Percentiles rank a stretch among this genome's conserved stretches.
Evolutionary conservation across 2,113 vertebrate species (phyloP).

Genomic region (Gopherus flavomarginatus): DNA sequence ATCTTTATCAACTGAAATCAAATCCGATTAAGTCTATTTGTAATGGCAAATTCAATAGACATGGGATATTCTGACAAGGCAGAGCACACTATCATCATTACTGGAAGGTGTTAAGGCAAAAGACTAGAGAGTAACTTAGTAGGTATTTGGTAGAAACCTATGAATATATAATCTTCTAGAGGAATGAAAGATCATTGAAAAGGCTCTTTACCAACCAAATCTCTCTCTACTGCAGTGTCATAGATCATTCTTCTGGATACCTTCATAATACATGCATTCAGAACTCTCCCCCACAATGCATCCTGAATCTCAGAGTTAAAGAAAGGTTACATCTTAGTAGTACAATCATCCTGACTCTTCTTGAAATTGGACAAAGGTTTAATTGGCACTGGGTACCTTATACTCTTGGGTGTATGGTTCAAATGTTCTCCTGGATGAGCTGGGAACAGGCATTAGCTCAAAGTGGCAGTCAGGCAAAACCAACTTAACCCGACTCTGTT

Average conservation of each 20-base stretch:
- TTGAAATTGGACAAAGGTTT: not conserved
- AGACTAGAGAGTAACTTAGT: not conserved
- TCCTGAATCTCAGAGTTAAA: rapidly evolving
- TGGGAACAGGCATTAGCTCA: not conserved
- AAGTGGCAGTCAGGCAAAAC: not conserved
- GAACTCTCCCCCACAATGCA: not conserved
- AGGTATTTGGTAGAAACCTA: not conserved
- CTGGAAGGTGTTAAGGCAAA: not conserved
- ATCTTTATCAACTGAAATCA: not conserved
- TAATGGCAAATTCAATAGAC: not conserved
- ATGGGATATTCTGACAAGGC: not conserved
- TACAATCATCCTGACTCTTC: not conserved
- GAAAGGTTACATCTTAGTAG: not conserved
- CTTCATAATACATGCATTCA: not conserved
- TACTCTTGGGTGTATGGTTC: not conserved
- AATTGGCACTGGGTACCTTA: not conserved
- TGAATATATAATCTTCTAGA: not conserved
- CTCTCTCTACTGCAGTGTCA: not conserved
- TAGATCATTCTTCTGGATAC: not conserved
- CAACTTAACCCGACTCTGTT: constrained; percentile 1
- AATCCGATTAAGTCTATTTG: not conserved
- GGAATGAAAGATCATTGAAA: not conserved
- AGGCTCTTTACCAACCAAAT: not conserved
- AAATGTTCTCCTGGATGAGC: not conserved
- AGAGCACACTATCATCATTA: not conserved